phyloP scores from a whole-genome alignment of 2,888 invertebrate species.

The Drosophila niveifrons region DNA sequence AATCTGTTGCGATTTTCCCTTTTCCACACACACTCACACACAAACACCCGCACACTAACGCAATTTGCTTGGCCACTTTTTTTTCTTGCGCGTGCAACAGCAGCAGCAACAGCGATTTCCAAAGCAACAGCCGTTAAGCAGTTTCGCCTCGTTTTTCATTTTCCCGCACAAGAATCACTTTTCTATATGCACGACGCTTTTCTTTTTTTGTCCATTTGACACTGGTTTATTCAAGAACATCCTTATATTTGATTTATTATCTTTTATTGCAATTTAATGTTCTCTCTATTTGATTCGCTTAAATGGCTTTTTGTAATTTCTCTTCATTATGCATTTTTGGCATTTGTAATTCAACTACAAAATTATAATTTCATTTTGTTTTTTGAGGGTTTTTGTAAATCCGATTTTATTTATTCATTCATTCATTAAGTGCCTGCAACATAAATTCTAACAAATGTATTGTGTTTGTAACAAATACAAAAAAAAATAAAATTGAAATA shows the following conservation, averaged over 20 bases:
- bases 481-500: conserved; percentile 2
- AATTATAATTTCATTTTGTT: not conserved
- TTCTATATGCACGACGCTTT: conserved; percentile 41
- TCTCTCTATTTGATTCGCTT: not conserved
- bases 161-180: conserved; percentile 67
- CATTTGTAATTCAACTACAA: not conserved
- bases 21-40: conserved; percentile 16
- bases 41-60: conserved; percentile 43
- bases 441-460: conserved; percentile 6
- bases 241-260: not conserved
- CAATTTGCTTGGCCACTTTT: conserved; percentile 65
- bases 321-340: not conserved
- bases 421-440: conserved; percentile 17
- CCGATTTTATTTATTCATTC: not conserved
- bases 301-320: not conserved
- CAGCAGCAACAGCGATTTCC: conserved; percentile 26
- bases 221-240: conserved; percentile 10
- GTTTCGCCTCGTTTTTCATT: conserved; percentile 75
- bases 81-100: conserved; percentile 42
- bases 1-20: conserved; percentile 58
- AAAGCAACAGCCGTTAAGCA: conserved; percentile 69
- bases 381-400: not conserved
- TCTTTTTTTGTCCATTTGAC: conserved; percentile 3
- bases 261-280: not conserved
- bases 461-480: conserved; percentile 2